phyloP scores from a whole-genome alignment of 2,888 invertebrate species.

The Pseudococcus longispinus region DNA sequence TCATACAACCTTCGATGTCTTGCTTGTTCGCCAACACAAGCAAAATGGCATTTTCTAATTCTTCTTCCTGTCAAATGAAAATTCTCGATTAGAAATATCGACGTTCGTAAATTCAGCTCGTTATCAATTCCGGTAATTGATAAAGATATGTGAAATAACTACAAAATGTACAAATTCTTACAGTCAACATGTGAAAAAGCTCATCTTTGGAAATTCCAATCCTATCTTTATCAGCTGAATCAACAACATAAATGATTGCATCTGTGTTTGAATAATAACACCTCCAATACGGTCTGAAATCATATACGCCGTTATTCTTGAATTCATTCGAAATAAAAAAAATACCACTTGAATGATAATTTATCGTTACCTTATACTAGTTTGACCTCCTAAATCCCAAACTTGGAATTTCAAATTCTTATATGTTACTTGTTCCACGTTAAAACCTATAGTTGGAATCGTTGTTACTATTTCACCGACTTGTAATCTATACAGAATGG shows the following conservation, averaged over 20 bases:
- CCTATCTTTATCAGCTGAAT: constrained; percentile 97
- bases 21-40: constrained; percentile 99
- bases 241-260: constrained; percentile 99
- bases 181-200: constrained; percentile 94
- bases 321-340: neutral
- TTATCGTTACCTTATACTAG: constrained; percentile 84
- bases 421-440: constrained; percentile 98
- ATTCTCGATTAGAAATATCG: neutral
- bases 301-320: neutral
- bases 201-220: constrained; percentile 99
- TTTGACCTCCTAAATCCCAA: constrained; percentile 98
- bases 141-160: neutral
- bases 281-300: constrained; percentile 93
- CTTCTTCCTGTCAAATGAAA: constrained; percentile 80
- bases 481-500: constrained; percentile 88
- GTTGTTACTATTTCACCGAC: constrained; percentile 99
- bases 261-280: constrained; percentile 99
- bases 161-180: constrained; percentile 64
- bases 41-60: constrained; percentile 91
- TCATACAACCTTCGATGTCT: constrained; percentile 97
- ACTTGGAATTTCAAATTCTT: constrained; percentile 99
- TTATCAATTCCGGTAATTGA: neutral
- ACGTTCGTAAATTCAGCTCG: neutral
- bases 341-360: neutral
- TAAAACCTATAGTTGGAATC: constrained; percentile 98